A percentile compares a stretch with the other conserved stretches of the same genome.
phyloP scores from a whole-genome alignment of 2,113 vertebrate genomes.

The Crotalus viridis region DNA sequence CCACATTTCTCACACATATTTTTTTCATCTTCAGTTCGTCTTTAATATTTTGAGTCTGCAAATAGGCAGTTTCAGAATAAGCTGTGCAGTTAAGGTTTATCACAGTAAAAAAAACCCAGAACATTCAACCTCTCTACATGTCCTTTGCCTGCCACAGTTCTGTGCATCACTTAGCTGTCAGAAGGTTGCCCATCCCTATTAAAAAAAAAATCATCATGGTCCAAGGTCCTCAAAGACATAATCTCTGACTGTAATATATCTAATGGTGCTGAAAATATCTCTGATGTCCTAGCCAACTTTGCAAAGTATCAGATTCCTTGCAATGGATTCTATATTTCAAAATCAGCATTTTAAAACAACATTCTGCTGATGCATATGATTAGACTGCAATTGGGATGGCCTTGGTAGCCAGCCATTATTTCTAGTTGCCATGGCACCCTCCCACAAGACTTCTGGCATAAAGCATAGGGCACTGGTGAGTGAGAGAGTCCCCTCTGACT shows the following conservation, averaged over 20 bases:
- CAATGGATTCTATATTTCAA: background rate
- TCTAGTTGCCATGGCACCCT: background rate
- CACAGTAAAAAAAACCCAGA: background rate
- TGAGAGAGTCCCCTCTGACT: background rate
- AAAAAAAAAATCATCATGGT: background rate
- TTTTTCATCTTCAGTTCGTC: background rate
- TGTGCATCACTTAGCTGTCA: background rate
- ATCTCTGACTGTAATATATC: background rate
- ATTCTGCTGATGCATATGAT: background rate
- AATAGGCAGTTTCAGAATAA: background rate
- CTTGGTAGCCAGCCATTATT: background rate
- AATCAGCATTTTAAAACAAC: background rate
- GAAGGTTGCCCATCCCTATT: background rate
- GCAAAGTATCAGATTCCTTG: background rate
- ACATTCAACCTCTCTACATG: background rate
- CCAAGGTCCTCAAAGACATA: background rate
- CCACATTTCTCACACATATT: background rate
- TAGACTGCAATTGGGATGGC: background rate
- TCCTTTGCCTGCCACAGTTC: background rate
- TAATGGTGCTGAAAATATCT: background rate
- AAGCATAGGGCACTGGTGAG: background rate
- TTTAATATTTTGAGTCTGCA: background rate
- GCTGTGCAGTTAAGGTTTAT: background rate
- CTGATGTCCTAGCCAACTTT: background rate
- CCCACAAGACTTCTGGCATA: background rate